Conservation (phyloP, 2,888 invertebrate genomes). For the Morpho deidamia region DNA sequence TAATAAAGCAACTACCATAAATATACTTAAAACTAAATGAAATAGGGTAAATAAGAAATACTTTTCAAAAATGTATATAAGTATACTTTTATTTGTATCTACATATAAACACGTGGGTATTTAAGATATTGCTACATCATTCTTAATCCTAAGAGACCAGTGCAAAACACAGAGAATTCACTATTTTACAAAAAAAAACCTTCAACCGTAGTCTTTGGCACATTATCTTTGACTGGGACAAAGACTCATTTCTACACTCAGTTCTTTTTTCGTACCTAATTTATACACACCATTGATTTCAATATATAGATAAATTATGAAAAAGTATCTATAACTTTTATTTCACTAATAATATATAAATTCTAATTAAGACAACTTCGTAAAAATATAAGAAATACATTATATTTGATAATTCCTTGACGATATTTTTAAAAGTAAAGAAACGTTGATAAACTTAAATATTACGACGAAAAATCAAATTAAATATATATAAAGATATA, state of each 20-base stretch:
- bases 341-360: background rate
- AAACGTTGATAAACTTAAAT: no score
- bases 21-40: no score
- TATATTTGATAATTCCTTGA: no score
- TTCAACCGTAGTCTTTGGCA: constrained; percentile 74
- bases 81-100: constrained; percentile 65
- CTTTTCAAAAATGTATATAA: constrained; percentile 59
- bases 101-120: constrained; percentile 73
- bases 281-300: constrained; percentile 36
- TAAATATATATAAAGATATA: background rate
- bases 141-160: constrained; percentile 68
- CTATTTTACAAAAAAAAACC: constrained; percentile 49
- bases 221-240: constrained; percentile 73
- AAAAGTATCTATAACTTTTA: no score
- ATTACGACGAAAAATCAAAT: background rate
- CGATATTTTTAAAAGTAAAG: no score
- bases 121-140: constrained; percentile 66
- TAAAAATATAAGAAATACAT: no score
- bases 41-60: constrained; percentile 23
- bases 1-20: no score
- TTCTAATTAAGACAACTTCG: background rate
- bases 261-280: constrained; percentile 56
- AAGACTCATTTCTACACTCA: constrained; percentile 68
- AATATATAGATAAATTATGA: background rate
- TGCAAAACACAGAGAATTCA: constrained; percentile 57